Evolutionary conservation across 1,140 invertebrate species (phyloP).

Genomic region (Oscheius sp.): DNA sequence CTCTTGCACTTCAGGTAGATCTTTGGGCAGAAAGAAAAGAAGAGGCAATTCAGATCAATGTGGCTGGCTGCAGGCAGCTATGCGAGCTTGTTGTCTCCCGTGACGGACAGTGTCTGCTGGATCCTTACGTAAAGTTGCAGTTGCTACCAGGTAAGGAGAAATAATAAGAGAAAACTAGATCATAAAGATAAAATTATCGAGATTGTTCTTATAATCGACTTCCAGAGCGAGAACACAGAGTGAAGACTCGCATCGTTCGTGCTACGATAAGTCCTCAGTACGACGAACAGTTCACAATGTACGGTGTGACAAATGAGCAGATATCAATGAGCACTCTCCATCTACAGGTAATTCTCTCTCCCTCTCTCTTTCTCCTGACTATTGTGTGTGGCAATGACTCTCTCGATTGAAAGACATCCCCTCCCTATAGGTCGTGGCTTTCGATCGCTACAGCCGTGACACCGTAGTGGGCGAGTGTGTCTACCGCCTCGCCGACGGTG

Average conservation of each 20-base stretch:
- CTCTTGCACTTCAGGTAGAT: slow-evolving; percentile 12
- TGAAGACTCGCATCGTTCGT: slow-evolving; percentile 85
- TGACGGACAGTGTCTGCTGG: slow-evolving; percentile 61
- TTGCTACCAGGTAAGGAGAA: slow-evolving; percentile 69
- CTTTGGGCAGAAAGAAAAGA: background rate
- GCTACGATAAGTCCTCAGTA: slow-evolving; percentile 88
- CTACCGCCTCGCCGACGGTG: slow-evolving; percentile 68
- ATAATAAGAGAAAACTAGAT: background rate
- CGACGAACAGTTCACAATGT: slow-evolving; percentile 94
- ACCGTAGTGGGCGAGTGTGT: slow-evolving; percentile 96
- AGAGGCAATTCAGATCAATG: slow-evolving; percentile 43
- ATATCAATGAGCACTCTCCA: slow-evolving; percentile 80
- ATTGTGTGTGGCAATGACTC: background rate
- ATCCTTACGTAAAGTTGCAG: slow-evolving; percentile 92
- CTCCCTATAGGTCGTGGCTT: slow-evolving; percentile 74
- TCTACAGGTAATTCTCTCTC: slow-evolving; percentile 84
- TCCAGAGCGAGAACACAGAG: slow-evolving; percentile 82
- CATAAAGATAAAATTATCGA: no score
- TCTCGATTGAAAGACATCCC: background rate
- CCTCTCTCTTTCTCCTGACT: slow-evolving; percentile 90
- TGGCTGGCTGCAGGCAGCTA: slow-evolving; percentile 50
- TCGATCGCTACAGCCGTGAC: slow-evolving; percentile 92
- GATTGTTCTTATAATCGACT: background rate
- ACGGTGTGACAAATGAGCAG: slow-evolving; percentile 80
- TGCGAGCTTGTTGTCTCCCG: slow-evolving; percentile 45